A percentile compares a stretch with the other conserved stretches of the same genome.
These are phyloP conservation scores for Cheirogaleus medius DNA, from an alignment of 2,113 vertebrate species.

Conservation along the genomic window DNA sequence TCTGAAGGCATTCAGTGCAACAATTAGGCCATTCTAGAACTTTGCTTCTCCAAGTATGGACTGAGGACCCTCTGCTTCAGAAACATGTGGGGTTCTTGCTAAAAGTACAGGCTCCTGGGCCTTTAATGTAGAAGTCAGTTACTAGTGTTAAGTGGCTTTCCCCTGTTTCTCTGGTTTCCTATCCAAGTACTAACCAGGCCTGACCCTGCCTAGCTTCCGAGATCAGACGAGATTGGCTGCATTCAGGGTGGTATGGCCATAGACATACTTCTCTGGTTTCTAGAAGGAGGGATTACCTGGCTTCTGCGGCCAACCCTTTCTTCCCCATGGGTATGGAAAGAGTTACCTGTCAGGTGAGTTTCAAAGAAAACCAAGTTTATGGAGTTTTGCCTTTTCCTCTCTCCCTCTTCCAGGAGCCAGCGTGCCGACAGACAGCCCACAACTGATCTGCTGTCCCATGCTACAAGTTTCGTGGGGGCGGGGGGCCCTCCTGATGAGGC, in stretches of 20 bases:
- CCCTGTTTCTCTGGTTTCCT: not conserved
- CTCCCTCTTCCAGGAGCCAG: not conserved
- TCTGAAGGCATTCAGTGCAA: not conserved
- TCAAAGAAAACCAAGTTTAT: not conserved
- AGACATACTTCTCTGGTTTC: not conserved
- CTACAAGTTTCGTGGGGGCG: not conserved
- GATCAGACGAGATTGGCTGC: too few relatives aligned
- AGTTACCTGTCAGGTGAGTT: not conserved
- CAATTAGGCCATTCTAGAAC: not conserved
- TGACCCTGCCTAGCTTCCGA: too few relatives aligned
- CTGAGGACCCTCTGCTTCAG: not conserved
- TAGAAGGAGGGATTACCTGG: not conserved
- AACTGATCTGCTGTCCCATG: accelerated
- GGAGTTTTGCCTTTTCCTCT: not conserved
- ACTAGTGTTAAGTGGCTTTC: not conserved
- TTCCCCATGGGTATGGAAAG: not conserved
- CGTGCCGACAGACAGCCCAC: not conserved
- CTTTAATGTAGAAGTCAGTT: not conserved
- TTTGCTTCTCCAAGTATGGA: not conserved
- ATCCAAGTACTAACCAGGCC: too few relatives aligned
- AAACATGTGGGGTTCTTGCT: not conserved
- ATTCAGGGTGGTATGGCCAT: too few relatives aligned
- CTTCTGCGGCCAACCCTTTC: not conserved
- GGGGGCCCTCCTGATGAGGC: not conserved
- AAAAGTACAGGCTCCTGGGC: not conserved